Base-by-base conservation (phyloP, 2,888 invertebrate genomes). In the Thereva nobilitata region DNA sequence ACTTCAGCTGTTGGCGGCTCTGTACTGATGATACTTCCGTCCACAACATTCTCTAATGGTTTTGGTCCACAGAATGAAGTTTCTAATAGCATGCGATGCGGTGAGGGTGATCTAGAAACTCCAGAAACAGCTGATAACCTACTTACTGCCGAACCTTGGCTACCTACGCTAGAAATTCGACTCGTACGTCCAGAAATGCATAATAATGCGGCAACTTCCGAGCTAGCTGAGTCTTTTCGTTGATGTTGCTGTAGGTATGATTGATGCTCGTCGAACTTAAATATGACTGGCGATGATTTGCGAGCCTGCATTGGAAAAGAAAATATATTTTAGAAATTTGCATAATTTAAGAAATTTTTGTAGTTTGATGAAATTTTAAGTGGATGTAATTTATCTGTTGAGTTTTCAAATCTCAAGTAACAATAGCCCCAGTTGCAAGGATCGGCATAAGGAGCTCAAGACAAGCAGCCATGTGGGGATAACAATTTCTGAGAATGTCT, bases 11-110 rank as follows among this genome's bases (percentile, higher is more conserved):
- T 80, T 1, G 81, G 82, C 12, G 83, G 80, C 70, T 83, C 83
- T 23, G 82, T 76, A 54, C 82, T 80, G 70, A 81, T 82, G 69
- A 82, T 82, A 49, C 82, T 83, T 4, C 80, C 85, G 56, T 83
- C 85, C 2, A 81, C 80, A 77, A 81, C 73, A 83, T 83, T 56
- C 80, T 86, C 77, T 68, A 86, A 81, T 0, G 92, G 90, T 75
- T 92, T 92, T 57, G 89, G 90, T 1, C 94, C 94, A 79, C 93
- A 94, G 79, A 95, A 95, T 0, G 93, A 93, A 0, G 94, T 95
- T 82, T 94, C 94, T 67, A 94, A 83, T 65, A 93, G 83, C 88
- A 93, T 92, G 79, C 90, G 91, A 82, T 94, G 93, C n/a, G 94
- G 94, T 9, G 93, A 93, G 2, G 94, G 93, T 40, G 90, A 91